These are phyloP conservation scores for Drosophila elegans DNA, from an alignment of 1,140 invertebrate genomes.

Conservation along the genomic window DNA sequence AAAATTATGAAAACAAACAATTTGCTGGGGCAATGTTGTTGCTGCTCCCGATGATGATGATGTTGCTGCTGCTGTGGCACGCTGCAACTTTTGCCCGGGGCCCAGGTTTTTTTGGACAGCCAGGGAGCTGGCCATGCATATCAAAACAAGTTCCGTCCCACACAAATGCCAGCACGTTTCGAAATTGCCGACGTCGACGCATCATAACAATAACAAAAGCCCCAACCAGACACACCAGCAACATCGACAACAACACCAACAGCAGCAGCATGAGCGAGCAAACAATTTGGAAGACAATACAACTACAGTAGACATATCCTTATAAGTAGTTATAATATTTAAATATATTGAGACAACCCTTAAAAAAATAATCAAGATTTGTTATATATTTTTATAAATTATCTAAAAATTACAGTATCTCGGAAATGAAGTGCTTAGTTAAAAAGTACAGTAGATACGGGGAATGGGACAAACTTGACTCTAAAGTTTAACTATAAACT, in stretches of 20 bases:
- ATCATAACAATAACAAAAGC: slow-evolving; percentile 80
- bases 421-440: no score
- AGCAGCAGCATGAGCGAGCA: slow-evolving; percentile 29
- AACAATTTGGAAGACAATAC: slow-evolving; percentile 54
- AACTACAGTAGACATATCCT: slow-evolving; percentile 7
- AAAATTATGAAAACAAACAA: slow-evolving; percentile 78
- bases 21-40: slow-evolving; percentile 38
- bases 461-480: not conserved
- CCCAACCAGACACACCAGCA: slow-evolving; percentile 27
- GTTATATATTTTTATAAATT: no score
- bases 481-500: not conserved
- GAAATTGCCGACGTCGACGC: slow-evolving; percentile 67
- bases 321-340: no score
- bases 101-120: slow-evolving; percentile 34
- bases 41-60: slow-evolving; percentile 8
- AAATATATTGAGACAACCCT: no score
- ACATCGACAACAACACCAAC: slow-evolving; percentile 26
- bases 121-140: slow-evolving; percentile 61
- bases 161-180: slow-evolving; percentile 81
- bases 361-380: no score
- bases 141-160: slow-evolving; percentile 81
- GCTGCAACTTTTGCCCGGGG: slow-evolving; percentile 62
- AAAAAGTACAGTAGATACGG: no score
- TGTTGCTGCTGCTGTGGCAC: slow-evolving; percentile 34
- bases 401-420: no score